Evolutionary conservation across 2,888 invertebrate genomes (phyloP).

Genomic region (Cylloceria caligata): DNA sequence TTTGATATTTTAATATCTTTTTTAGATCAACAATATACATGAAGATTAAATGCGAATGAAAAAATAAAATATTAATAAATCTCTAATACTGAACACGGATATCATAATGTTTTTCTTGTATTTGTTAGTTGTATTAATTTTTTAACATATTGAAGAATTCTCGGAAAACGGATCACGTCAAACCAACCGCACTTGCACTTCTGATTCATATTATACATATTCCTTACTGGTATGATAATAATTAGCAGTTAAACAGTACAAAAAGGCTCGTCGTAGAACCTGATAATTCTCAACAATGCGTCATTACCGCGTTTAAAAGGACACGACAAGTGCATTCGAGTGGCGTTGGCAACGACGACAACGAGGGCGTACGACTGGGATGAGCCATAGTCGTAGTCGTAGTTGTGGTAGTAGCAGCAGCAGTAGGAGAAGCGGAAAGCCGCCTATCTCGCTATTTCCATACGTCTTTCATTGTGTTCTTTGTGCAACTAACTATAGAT

Average conservation of each 20-base stretch:
- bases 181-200: background rate
- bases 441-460: constrained; percentile 82
- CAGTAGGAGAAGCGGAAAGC: constrained; percentile 49
- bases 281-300: constrained; percentile 83
- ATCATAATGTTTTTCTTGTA: too few species aligned
- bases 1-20: too few species aligned
- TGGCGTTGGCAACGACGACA: constrained; percentile 72
- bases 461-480: constrained; percentile 83
- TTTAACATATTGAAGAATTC: too few species aligned
- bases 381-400: constrained; percentile 28
- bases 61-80: too few species aligned
- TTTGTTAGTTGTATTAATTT: too few species aligned
- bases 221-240: constrained; percentile 72
- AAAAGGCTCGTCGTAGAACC: constrained; percentile 69
- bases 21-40: too few species aligned
- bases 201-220: background rate
- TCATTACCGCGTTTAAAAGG: constrained; percentile 83
- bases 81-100: too few species aligned
- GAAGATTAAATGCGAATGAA: too few species aligned
- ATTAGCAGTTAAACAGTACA: constrained; percentile 70
- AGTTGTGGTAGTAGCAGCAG: constrained; percentile 44
- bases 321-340: constrained; percentile 83
- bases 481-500: constrained; percentile 82
- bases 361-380: constrained; percentile 61
- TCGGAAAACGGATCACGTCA: too few species aligned